Conservation (phyloP, 1,140 invertebrate species). For the Stegodyphus mimosarum region DNA sequence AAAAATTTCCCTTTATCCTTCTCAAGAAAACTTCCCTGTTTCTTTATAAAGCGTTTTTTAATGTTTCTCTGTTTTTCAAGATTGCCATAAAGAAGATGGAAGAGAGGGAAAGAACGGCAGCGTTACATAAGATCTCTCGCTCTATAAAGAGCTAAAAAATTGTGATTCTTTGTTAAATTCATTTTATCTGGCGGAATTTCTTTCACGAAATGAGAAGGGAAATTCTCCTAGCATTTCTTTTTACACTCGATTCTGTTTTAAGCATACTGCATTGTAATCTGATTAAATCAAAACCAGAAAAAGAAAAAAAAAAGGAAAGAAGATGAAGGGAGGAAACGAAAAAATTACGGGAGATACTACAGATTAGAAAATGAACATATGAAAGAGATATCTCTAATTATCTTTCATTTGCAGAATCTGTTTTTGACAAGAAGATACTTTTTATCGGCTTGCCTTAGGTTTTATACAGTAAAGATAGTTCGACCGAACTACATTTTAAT, state of each 20-base stretch:
- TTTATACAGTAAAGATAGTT: not conserved
- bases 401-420: slow-evolving; percentile 33
- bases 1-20: not conserved
- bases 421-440: not conserved
- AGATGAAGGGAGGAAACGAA: not conserved
- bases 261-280: slow-evolving; percentile 43
- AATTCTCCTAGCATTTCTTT: not conserved
- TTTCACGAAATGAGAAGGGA: slow-evolving; percentile 9
- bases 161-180: slow-evolving; percentile 16
- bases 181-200: slow-evolving; percentile 3
- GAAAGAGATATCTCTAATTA: slow-evolving; percentile 53
- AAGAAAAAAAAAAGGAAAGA: too few species aligned
- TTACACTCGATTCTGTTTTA: slow-evolving; percentile 1
- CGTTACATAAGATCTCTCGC: not conserved
- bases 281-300: slow-evolving; percentile 2
- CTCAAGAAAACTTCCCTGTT: not conserved
- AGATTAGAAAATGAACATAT: slow-evolving; percentile 14
- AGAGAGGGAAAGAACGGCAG: not conserved
- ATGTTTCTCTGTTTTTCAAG: not conserved
- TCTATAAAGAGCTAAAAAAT: not conserved
- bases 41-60: slow-evolving; percentile 4
- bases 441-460: slow-evolving; percentile 16
- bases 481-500: slow-evolving; percentile 43
- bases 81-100: not conserved
- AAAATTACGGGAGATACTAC: not conserved